Evolutionary conservation across 2,113 vertebrate species (phyloP).

Genomic region (Arizona elegans): DNA sequence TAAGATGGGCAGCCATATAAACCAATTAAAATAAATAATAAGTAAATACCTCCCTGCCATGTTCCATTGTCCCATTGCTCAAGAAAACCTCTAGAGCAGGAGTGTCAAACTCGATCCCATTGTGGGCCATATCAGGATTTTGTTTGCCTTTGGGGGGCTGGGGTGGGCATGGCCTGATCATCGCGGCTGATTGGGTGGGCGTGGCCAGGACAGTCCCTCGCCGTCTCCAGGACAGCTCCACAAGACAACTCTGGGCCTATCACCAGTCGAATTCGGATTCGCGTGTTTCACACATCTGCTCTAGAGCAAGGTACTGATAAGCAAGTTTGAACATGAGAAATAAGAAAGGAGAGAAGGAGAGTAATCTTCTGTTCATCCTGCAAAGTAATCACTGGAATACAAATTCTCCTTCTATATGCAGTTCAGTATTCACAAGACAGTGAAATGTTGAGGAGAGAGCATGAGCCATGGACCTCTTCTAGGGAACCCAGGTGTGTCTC

Average conservation of each 20-base stretch:
- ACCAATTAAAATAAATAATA: background rate
- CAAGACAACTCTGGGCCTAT: too few species aligned
- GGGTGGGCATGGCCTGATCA: too few species aligned
- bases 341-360: background rate
- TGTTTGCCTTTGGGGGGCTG: too few species aligned
- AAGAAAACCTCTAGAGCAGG: background rate
- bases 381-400: background rate
- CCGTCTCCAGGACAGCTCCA: too few species aligned
- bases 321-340: background rate
- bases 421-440: background rate
- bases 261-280: fast-evolving
- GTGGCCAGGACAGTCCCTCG: too few species aligned
- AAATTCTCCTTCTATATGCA: background rate
- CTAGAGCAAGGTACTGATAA: background rate
- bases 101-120: too few species aligned
- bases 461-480: background rate
- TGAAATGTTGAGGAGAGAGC: background rate
- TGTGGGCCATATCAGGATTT: too few species aligned
- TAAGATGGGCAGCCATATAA: background rate
- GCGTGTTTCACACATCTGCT: background rate
- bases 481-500: background rate
- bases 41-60: background rate
- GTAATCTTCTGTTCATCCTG: background rate
- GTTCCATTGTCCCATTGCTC: background rate
- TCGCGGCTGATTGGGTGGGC: too few species aligned